Evolutionary conservation across 2,797 vertebrate species (phyloP).

Genomic region (Cyprinodon diabolis): DNA sequence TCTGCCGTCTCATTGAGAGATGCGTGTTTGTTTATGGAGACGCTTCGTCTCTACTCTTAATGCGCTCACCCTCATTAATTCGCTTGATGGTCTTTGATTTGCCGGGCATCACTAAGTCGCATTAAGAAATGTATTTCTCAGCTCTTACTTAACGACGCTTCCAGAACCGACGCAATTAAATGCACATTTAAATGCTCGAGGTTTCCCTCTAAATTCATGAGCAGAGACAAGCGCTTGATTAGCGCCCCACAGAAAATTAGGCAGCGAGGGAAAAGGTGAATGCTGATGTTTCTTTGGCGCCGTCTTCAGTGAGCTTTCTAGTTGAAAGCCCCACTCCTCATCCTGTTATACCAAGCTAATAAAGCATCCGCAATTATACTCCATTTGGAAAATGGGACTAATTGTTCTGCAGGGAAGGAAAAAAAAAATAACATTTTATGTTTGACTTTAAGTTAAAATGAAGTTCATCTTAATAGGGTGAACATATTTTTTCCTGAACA

Average conservation of each 20-base stretch:
- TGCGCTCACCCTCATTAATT: conserved; percentile 81
- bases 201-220: conserved; percentile 63
- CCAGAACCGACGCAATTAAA: conserved; percentile 81
- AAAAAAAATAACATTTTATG: not conserved
- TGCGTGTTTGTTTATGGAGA: conserved; percentile 75
- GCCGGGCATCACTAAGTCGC: conserved; percentile 81
- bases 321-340: conserved; percentile 16
- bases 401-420: not conserved
- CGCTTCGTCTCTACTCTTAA: conserved; percentile 69
- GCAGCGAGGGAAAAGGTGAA: conserved; percentile 55
- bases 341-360: conserved; percentile 32
- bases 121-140: conserved; percentile 82
- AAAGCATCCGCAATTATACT: conserved; percentile 14
- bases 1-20: conserved; percentile 68
- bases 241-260: conserved; percentile 57
- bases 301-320: conserved; percentile 32
- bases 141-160: conserved; percentile 80
- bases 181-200: conserved; percentile 69
- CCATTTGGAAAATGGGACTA: conserved; percentile 4
- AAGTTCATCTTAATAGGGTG: not conserved
- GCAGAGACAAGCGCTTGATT: conserved; percentile 63
- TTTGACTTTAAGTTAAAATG: not conserved
- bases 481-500: not conserved
- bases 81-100: conserved; percentile 81
- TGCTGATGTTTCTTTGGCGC: conserved; percentile 29